Base-by-base conservation (phyloP, 2,888 invertebrate genomes). In the Cacoxenus indagator region DNA sequence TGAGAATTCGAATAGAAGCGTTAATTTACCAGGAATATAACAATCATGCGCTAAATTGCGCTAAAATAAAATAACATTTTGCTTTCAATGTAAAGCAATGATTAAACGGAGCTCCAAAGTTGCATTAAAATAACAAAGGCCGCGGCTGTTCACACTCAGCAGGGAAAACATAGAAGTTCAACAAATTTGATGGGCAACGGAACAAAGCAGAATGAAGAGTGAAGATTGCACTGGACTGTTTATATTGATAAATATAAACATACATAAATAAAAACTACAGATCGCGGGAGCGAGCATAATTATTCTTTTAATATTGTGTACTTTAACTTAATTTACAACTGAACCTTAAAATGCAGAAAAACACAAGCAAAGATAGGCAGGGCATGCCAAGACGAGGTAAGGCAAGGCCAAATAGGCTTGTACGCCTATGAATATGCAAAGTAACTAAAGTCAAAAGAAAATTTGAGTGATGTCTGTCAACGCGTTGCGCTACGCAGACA, bases 341-440 rank as follows among this genome's bases (percentile, higher is more conserved):
- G 19, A 59, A 29, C 29, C 17, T 31, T 19, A 59, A 59, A 29
- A 57, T n/a, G 17, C 27, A 57, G 31, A 29, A 17, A 57, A 29
- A 29, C 27, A 57, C 27, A 6, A 48, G 14, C 37, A 51, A 51
- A 51, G 22, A 22, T 51, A 51, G 22, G 22, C 51, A 37, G n/a
- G n/a, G n/a, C n/a, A n/a, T 11, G 4, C 17, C 9, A 22, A 51
- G n/a, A 1, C 22, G 8, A 8, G 8, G 22, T 9, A 51, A 51
- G 19, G 2, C 1, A 22, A 22, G 22, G 17, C n/a, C n/a, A 48
- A 4, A 48, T 8, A 48, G 37, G 37, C 61, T n/a, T n/a, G 4
- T 43, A 62, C 61, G 61, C 61, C 61, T 62, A 62, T 45, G 45
- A 62, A 62, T 62, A 62, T 62, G 61, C 61, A 62, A 62, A 62